Conservation (phyloP, 92 coral and sea anemone genomes). For the Zoanthus sansibaricus region DNA sequence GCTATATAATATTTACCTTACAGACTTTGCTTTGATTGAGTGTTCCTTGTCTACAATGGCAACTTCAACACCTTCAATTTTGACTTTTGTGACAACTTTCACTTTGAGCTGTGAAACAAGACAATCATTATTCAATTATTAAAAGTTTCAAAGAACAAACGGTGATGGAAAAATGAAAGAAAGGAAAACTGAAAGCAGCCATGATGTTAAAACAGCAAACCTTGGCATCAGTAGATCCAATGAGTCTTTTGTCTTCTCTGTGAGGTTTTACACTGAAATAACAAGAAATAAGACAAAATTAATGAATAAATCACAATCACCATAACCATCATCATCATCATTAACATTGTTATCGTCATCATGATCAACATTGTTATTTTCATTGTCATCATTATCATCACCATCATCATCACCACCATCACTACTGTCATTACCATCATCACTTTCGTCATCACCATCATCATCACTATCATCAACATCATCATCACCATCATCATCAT, state of each 20-base stretch:
- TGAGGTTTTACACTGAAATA: conserved; percentile 80
- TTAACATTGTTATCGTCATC: too few relatives aligned
- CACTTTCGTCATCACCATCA: too few relatives aligned
- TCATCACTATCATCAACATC: too few relatives aligned
- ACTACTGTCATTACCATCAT: too few relatives aligned
- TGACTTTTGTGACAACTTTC: conserved; percentile 94
- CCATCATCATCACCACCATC: too few relatives aligned
- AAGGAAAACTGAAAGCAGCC: neutral
- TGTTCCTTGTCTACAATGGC: conserved; percentile 97
- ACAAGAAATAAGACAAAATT: neutral
- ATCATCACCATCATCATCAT: too few relatives aligned
- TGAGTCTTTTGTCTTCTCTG: conserved; percentile 82
- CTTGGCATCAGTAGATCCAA: conserved; percentile 87
- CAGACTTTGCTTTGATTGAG: conserved; percentile 82
- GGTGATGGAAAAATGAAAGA: neutral
- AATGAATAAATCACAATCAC: too few relatives aligned
- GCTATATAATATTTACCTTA: conserved; percentile 58
- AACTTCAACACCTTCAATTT: conserved; percentile 76
- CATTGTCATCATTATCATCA: too few relatives aligned
- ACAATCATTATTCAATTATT: too few relatives aligned
- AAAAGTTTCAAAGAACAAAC: too few relatives aligned
- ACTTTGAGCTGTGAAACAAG: conserved; percentile 72
- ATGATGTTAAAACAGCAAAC: conserved; percentile 25
- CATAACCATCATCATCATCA: too few relatives aligned
- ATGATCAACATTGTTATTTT: too few relatives aligned